Base-by-base conservation (phyloP, 2,888 invertebrate genomes). In the Drosophila vallismaia region DNA sequence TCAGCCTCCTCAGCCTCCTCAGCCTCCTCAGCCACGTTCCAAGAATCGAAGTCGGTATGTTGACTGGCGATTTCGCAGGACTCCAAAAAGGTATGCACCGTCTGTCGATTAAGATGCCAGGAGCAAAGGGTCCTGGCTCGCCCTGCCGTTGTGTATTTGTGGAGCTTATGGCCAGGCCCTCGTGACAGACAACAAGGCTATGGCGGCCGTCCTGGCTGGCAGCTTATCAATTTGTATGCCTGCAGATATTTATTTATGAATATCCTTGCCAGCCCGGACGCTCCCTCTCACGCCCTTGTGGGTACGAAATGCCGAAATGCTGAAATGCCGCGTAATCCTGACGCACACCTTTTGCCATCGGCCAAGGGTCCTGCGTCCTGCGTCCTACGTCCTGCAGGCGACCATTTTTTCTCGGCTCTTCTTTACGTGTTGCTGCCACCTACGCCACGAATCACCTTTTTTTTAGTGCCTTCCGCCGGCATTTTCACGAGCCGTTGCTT, bases 231-330 rank as follows among this genome's bases (percentile, higher is more conserved):
- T 86, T 83, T 83, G 86, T 84, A 75, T 81, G 82, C 82, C 86
- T 74, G 85, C 81, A 86, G 86, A 83, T 83, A 83, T 83, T 83
- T 83, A 83, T 86, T 83, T 83, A 86, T 83, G 82, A 83, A 86
- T 83, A 83, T 84, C 84, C 87, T 76, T 42, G 36, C 55, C 44
- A 48, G 36, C 57, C 57, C 49, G 67, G 68, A 36, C 31, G 24
- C 36, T 45, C 54, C 26, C 14, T 53, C 70, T 75, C 71, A 75
- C 64, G 71, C 79, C 79, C 69, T 75, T 78, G 50, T 70, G 73
- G 29, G 46, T 55, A 57, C 58, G 64, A 75, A 73, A 73, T 83
- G 80, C 73, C 77, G 77, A 60, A 60, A 58, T 58, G 60, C 59
- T 59, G 60, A 62, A 62, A 62, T 80, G 77, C 75, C 84, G 80